Conservation (phyloP, 1,140 invertebrate species). For the Tetramorium parvispinum region DNA sequence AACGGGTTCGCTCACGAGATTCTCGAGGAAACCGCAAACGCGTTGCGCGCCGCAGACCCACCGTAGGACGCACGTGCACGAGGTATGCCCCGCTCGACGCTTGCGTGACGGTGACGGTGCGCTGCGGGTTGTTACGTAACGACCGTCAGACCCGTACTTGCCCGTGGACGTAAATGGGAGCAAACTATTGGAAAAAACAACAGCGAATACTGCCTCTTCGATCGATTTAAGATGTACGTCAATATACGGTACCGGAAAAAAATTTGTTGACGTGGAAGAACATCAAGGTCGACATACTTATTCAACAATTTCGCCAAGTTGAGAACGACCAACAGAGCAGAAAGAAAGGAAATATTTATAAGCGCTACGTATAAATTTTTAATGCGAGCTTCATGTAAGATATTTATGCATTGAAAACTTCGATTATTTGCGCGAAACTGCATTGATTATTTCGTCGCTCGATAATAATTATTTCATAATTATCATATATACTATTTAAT, state of each 20-base stretch:
- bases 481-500: no score
- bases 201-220: background rate
- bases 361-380: no score
- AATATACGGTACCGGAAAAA: background rate
- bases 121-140: constrained; percentile 38
- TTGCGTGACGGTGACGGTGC: background rate
- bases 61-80: background rate
- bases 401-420: background rate
- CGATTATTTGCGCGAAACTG: background rate
- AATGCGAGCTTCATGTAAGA: background rate
- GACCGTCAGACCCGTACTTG: background rate
- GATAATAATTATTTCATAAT: background rate
- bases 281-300: background rate
- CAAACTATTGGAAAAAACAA: background rate
- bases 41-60: background rate
- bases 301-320: background rate
- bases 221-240: background rate
- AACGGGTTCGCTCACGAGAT: background rate
- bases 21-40: background rate
- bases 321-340: background rate
- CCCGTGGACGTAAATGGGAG: background rate
- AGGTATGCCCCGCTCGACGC: background rate
- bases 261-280: background rate
- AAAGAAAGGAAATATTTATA: background rate
- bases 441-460: background rate